Percentiles rank a stretch among this genome's conserved stretches.
These are phyloP conservation scores for Eupithecia abbreviata DNA, from an alignment of 2,888 invertebrate genomes.

Conservation along the genomic window DNA sequence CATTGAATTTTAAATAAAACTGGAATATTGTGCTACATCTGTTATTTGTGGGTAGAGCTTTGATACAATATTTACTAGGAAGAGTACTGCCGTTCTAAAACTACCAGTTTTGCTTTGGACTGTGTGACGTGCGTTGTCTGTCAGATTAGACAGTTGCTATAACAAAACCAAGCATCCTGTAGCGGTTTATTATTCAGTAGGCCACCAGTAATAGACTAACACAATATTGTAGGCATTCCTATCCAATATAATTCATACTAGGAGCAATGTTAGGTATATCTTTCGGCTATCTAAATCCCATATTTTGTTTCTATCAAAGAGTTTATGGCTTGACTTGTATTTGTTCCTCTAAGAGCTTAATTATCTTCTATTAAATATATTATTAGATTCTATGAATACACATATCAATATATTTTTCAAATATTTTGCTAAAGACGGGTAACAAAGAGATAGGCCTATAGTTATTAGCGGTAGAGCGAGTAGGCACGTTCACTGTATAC, in stretches of 20 bases:
- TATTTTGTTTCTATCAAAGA: too few relatives aligned
- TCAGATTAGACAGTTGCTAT: not conserved
- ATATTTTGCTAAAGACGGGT: too few relatives aligned
- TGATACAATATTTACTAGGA: not conserved
- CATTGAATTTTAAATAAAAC: not conserved
- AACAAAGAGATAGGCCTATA: too few relatives aligned
- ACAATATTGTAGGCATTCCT: constrained; percentile 1
- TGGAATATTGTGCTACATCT: not conserved
- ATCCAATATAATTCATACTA: not conserved
- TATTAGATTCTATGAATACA: too few relatives aligned
- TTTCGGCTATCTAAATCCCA: too few relatives aligned
- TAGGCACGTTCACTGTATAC: too few relatives aligned
- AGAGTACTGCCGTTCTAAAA: not conserved
- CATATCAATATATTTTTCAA: too few relatives aligned
- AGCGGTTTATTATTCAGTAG: constrained; percentile 1
- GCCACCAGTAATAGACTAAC: not conserved
- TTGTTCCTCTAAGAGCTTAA: too few relatives aligned
- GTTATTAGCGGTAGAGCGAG: too few relatives aligned
- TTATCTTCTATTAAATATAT: too few relatives aligned
- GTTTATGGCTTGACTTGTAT: too few relatives aligned
- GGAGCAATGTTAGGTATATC: not conserved
- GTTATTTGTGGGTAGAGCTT: not conserved
- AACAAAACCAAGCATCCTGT: constrained; percentile 1
- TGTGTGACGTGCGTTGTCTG: constrained; percentile 1
- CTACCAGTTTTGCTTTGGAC: not conserved